A percentile compares a stretch with the other conserved stretches of the same genome.
These are phyloP conservation scores for Halcyon malimbica DNA, from an alignment of 2,113 vertebrate species.

Conservation along the genomic window DNA sequence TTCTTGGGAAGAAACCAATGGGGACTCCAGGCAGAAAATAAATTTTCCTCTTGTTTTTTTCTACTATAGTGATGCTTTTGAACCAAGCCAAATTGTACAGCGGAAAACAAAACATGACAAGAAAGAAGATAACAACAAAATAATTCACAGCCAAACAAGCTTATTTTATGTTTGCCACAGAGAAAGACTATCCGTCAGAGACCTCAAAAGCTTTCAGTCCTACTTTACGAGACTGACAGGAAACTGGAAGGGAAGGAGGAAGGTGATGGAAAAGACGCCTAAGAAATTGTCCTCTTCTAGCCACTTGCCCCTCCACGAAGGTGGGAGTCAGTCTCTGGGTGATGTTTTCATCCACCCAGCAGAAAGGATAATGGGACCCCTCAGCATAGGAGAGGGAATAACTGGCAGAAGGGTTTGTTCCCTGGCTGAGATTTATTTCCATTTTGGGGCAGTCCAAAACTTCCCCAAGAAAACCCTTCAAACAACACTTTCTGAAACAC, in stretches of 20 bases:
- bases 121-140: not conserved
- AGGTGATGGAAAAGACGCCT: not conserved
- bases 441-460: not conserved
- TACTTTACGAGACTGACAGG: not conserved
- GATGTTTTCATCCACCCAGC: not conserved
- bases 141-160: not conserved
- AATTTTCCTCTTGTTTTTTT: not conserved
- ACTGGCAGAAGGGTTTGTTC: not conserved
- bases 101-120: not conserved
- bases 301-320: not conserved
- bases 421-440: not conserved
- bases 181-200: not conserved
- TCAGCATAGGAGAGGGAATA: not conserved
- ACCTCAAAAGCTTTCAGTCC: not conserved
- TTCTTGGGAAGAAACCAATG: not conserved
- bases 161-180: not conserved
- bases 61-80: not conserved
- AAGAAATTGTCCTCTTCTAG: not conserved
- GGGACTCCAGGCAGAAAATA: conserved; percentile 28
- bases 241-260: not conserved
- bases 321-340: not conserved
- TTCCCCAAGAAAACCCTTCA: not conserved
- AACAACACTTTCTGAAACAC: not conserved
- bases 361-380: not conserved
- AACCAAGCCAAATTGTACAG: not conserved